Evolutionary conservation across 2,888 invertebrate genomes (phyloP), one percentile per base, ranked within the genome.

Genomic region (Mantis religiosa): DNA sequence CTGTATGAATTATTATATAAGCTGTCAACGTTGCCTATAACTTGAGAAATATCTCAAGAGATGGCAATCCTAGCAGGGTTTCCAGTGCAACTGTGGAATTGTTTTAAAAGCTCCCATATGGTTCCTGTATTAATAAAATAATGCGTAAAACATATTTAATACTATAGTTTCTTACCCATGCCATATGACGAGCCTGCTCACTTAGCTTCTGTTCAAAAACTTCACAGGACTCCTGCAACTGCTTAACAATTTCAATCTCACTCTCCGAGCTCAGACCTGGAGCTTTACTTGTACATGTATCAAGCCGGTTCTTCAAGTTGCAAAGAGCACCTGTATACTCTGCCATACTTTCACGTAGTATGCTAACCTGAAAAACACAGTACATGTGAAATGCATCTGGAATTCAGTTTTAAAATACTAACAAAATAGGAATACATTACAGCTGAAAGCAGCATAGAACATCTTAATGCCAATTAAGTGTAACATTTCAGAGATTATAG

Each of bases 181-280:
- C 96, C 95, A 96, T 95, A 92, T 96, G 95, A 28, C 96, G 93
- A 0, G 96, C 92, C 93, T 94, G 93, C 93, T 96, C 93, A 91
- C 94, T 94, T 92, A 94, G 93, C 91, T 95, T 94, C 89, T 94
- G 94, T 91, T 94, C 93, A 91, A 96, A 96, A 3, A 96, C 95
- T 34, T 93, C 91, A 90, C 94, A 94, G 0, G 96, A 95, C 88
- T 94, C 93, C 30, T 93, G 92, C 34, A 96, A 92, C 91, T 96
- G 96, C 8, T 93, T 92, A 83, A 94, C 91, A 86, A 96, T 94
- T 12, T 92, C 92, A 89, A 93, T 92, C 89, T 92, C 91, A 7
- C 87, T 91, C 91, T 84, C 84, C 27, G 25, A 47, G 28, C 28
- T 27, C 25, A 27, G 15, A 20, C 82, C 34, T 41, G 82, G 86